Percentiles rank a stretch among this genome's conserved stretches.
These are phyloP conservation scores for Chionomys nivalis DNA, from an alignment of 2,113 vertebrate species.

Conservation along the genomic window DNA sequence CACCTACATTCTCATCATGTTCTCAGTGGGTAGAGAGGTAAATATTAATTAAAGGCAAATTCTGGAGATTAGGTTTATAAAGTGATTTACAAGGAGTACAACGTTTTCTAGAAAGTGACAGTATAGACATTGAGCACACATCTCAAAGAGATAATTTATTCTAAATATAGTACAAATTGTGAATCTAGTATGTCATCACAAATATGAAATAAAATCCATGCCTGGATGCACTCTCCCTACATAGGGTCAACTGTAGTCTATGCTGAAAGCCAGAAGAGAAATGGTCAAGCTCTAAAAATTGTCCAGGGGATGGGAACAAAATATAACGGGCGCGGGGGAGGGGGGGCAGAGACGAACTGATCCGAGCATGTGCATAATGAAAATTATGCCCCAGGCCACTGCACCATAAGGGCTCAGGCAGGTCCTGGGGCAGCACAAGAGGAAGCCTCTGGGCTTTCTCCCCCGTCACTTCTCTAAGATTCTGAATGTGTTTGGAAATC, in stretches of 20 bases:
- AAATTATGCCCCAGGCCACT: not conserved
- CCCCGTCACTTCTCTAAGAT: conserved; percentile 56
- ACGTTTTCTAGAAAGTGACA: conserved; percentile 38
- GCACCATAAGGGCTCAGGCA: not conserved
- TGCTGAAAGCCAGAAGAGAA: conserved; percentile 1
- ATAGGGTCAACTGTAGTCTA: conserved; percentile 30
- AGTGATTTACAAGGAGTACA: not conserved
- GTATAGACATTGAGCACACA: conserved; percentile 25
- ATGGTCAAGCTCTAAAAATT: conserved; percentile 21
- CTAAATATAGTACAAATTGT: conserved; percentile 29
- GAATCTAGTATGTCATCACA: not conserved
- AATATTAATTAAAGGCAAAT: conserved; percentile 30
- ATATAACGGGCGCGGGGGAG: not conserved
- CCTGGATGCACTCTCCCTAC: not conserved
- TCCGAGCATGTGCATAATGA: not conserved
- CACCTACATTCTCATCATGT: conserved; percentile 22
- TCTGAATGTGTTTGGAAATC: conserved; percentile 69
- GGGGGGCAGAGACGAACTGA: not conserved
- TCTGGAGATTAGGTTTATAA: conserved; percentile 21
- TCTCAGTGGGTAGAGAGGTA: conserved; percentile 45
- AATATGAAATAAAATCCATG: conserved; percentile 39
- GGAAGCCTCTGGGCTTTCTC: conserved; percentile 44
- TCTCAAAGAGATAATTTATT: not conserved
- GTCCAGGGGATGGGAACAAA: not conserved
- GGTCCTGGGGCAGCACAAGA: conserved; percentile 33